These are phyloP conservation scores for Arrhamphus sclerolepis DNA, from an alignment of 2,797 vertebrate genomes.

Conservation along the genomic window DNA sequence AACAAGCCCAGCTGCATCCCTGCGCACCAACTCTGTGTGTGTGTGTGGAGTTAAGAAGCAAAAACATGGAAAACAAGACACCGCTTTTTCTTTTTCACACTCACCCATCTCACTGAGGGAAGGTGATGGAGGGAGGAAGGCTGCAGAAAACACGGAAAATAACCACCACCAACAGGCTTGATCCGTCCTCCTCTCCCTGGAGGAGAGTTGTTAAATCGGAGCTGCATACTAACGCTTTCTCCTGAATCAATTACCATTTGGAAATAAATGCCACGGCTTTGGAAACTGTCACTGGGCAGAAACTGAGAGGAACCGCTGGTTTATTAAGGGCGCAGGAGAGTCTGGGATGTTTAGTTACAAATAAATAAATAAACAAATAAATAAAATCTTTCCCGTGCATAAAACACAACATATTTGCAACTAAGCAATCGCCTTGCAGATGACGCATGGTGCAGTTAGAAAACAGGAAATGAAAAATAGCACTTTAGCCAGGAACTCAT, in stretches of 20 bases:
- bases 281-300: constrained; percentile 63
- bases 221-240: constrained; percentile 74
- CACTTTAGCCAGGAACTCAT: too few relatives aligned
- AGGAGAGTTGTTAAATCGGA: constrained; percentile 61
- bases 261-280: constrained; percentile 76
- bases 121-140: constrained; percentile 1
- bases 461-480: too few relatives aligned
- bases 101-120: constrained; percentile 18
- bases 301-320: constrained; percentile 48
- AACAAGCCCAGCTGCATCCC: constrained; percentile 35
- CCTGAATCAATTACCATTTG: constrained; percentile 80
- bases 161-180: constrained; percentile 7
- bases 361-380: too few relatives aligned
- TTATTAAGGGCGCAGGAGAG: constrained; percentile 45
- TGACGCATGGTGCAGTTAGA: too few relatives aligned
- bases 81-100: constrained; percentile 26
- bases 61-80: constrained; percentile 49
- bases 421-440: constrained; percentile 37
- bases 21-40: neutral
- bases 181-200: constrained; percentile 24
- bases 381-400: too few relatives aligned
- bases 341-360: too few relatives aligned
- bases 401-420: constrained; percentile 51
- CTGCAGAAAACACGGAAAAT: constrained; percentile 33
- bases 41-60: constrained; percentile 23